phyloP scores from a whole-genome alignment of 2,888 invertebrate species.

The Monoplex corrugatus region DNA sequence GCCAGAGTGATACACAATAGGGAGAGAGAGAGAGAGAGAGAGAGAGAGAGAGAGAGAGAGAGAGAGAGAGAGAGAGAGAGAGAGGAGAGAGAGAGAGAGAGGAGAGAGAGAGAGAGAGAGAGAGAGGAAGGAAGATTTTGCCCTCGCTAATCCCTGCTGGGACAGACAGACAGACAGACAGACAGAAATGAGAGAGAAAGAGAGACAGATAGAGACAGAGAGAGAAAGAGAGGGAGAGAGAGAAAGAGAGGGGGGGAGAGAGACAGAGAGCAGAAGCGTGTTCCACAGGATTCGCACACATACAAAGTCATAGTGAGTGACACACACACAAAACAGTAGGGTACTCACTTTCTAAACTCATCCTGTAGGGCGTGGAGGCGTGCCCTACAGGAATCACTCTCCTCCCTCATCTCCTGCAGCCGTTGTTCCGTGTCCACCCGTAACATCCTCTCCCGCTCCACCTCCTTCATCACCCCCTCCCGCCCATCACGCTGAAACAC shows the following conservation, averaged over 20 bases:
- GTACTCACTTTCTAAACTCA: slow-evolving; percentile 77
- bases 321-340: too few relatives aligned
- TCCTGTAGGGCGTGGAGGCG: slow-evolving; percentile 72
- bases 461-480: slow-evolving; percentile 67
- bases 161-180: not conserved
- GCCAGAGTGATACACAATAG: too few relatives aligned
- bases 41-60: not conserved
- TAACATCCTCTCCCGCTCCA: slow-evolving; percentile 77
- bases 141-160: too few relatives aligned
- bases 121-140: not conserved
- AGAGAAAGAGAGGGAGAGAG: not conserved
- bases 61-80: not conserved
- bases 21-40: not conserved
- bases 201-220: not conserved
- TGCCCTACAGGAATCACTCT: slow-evolving; percentile 72
- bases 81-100: not conserved
- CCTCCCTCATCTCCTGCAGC: slow-evolving; percentile 72
- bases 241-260: not conserved
- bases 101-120: not conserved
- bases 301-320: too few relatives aligned
- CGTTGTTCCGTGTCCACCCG: slow-evolving; percentile 75
- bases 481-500: slow-evolving; percentile 59
- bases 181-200: not conserved
- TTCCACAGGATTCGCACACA: too few relatives aligned
- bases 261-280: too few relatives aligned